Evolutionary conservation across 2,888 invertebrate species (phyloP).

Genomic region (Slavum lentiscoides): DNA sequence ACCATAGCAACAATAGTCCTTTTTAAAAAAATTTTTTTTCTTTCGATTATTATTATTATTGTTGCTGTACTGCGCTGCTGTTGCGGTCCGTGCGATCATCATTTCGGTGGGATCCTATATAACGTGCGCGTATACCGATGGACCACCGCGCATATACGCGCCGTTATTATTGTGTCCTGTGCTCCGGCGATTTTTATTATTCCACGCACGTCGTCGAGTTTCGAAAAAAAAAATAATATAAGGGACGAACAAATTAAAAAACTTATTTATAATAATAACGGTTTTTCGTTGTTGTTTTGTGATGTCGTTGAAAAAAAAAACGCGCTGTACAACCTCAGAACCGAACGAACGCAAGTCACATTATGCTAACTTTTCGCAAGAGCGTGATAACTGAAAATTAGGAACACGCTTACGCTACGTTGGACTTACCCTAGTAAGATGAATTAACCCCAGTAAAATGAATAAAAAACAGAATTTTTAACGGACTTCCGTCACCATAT

Average conservation of each 20-base stretch:
- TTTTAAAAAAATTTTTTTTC: no score
- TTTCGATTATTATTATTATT: slow-evolving; percentile 36
- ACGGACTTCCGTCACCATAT: no score
- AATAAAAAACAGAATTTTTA: no score
- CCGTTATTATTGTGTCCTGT: background rate
- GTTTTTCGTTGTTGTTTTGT: background rate
- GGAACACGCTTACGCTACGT: no score
- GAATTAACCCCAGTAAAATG: no score
- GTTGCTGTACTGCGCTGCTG: background rate
- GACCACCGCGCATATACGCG: background rate
- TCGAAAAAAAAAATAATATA: background rate
- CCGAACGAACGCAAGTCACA: no score
- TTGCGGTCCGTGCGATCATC: slow-evolving; percentile 36
- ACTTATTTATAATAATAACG: slow-evolving; percentile 8
- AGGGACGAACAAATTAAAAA: slow-evolving; percentile 27
- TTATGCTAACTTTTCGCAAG: no score
- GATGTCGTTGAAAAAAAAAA: slow-evolving; percentile 11
- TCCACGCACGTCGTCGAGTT: slow-evolving; percentile 19
- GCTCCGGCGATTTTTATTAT: slow-evolving; percentile 17
- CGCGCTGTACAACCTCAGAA: background rate
- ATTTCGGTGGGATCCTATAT: slow-evolving; percentile 3
- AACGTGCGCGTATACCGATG: background rate
- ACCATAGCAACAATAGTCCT: slow-evolving; percentile 32
- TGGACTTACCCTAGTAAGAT: no score
- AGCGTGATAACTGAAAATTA: no score